Percentiles rank a stretch among this genome's conserved stretches.
Evolutionary conservation across 2,888 invertebrate genomes (phyloP).

Genomic region (Nycteola revayana): DNA sequence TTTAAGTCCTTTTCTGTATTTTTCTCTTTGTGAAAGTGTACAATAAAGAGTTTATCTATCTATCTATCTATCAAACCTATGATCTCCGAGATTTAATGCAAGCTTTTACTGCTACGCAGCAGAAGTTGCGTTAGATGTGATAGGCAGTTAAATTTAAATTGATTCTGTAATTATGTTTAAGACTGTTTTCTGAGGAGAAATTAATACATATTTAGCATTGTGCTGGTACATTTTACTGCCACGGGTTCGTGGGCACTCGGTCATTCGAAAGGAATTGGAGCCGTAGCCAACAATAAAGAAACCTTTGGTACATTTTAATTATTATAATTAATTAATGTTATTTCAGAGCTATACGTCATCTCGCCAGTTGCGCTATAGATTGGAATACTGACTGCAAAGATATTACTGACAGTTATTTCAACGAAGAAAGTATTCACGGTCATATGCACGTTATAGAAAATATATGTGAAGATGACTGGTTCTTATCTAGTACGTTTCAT

Average conservation of each 20-base stretch:
- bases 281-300: too few relatives aligned
- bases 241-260: not conserved
- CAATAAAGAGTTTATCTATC: too few relatives aligned
- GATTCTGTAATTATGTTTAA: not conserved
- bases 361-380: conserved; percentile 63
- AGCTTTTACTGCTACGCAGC: too few relatives aligned
- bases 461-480: conserved; percentile 60
- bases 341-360: conserved; percentile 55
- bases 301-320: not conserved
- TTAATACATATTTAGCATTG: not conserved
- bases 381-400: conserved; percentile 70
- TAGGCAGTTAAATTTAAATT: not conserved
- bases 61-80: too few relatives aligned
- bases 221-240: too few relatives aligned
- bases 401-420: conserved; percentile 62
- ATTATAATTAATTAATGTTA: not conserved
- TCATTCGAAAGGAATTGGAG: too few relatives aligned
- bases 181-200: not conserved
- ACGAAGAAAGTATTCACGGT: conserved; percentile 66
- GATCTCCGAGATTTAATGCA: too few relatives aligned
- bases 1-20: too few relatives aligned
- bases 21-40: too few relatives aligned
- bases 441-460: conserved; percentile 62
- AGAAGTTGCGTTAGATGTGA: not conserved
- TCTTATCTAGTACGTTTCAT: conserved; percentile 56